A percentile compares a stretch with the other conserved stretches of the same genome.
Conservation (phyloP, 2,113 vertebrate genomes). For the Telmatochromis sp. region DNA sequence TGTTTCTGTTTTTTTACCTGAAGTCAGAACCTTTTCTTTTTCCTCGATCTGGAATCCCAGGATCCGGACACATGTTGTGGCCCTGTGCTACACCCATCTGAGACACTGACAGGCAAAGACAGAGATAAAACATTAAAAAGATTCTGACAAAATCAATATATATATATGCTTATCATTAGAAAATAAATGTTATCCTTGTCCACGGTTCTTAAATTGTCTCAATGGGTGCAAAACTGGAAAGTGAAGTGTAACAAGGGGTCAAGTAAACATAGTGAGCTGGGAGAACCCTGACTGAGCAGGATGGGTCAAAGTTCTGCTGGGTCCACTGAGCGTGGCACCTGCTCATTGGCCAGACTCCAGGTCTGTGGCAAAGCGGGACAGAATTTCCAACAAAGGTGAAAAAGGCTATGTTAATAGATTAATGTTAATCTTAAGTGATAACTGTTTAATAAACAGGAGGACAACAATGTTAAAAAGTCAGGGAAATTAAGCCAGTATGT, state of each 20-base stretch:
- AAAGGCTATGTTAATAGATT: not conserved
- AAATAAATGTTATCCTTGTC: not conserved
- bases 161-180: not conserved
- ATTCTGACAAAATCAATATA: not conserved
- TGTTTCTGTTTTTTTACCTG: slow-evolving; percentile 60
- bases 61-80: slow-evolving; percentile 98
- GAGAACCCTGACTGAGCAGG: slow-evolving; percentile 5
- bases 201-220: not conserved
- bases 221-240: not conserved
- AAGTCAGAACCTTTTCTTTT: slow-evolving; percentile 98
- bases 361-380: not conserved
- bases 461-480: not conserved
- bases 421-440: not conserved
- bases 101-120: slow-evolving; percentile 75
- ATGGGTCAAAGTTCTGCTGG: not conserved
- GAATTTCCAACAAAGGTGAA: not conserved
- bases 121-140: not conserved
- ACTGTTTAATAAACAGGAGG: not conserved
- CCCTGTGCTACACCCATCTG: slow-evolving; percentile 98
- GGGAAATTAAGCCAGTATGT: not conserved
- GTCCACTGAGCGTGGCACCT: slow-evolving; percentile 23
- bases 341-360: not conserved
- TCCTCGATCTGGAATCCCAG: slow-evolving; percentile 93
- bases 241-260: slow-evolving; percentile 28
- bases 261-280: slow-evolving; percentile 12